Evolutionary conservation across 2,888 invertebrate genomes (phyloP), one percentile per base, ranked within the genome.

Genomic region (Malthinus flaveolus): DNA sequence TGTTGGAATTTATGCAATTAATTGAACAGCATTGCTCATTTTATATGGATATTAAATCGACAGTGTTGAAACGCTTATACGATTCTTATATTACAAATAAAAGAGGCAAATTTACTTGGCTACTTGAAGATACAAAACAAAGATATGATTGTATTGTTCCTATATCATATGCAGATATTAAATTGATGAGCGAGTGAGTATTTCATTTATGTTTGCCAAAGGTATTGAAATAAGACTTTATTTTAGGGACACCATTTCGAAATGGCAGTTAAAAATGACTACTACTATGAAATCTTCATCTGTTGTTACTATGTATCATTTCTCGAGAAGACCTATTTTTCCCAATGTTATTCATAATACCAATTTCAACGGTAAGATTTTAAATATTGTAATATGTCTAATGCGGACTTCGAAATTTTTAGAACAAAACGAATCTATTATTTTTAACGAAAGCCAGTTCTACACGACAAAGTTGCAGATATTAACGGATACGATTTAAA

Each of bases 261-360:
- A 52, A 7, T 65, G 60, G 62, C 56, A 56, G 31, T 34, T 64
- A 5, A 56, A 42, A 44, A 34, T 62, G 32, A 33, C 10, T 12
- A 56, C 63, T 13, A 32, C n/a, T 10, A 13, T 13, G 8, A 53
- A 51, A 33, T 46, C 35, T 49, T 66, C 65, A 34, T 54, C 62
- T 7, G 63, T 70, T 15, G 42, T 57, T 15, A 67, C 69, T 31
- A 56, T 66, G 7, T 69, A 64, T 61, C 76, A 81, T 1, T 80
- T 79, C 62, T 80, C 82, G 1, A 82, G 82, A 37, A 80, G 75
- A 33, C 78, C 82, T 0, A 77, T 82, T 1, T 82, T 83, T 63
- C 82, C 83, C 1, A 81, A 82, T 0, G 64, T 73, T 1, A 80
- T 82, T 1, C 82, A 62, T 50, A 64, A 61, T 11, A 52, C 58